Conservation (phyloP, 2,888 invertebrate species). For the Miltochrista miniata region DNA sequence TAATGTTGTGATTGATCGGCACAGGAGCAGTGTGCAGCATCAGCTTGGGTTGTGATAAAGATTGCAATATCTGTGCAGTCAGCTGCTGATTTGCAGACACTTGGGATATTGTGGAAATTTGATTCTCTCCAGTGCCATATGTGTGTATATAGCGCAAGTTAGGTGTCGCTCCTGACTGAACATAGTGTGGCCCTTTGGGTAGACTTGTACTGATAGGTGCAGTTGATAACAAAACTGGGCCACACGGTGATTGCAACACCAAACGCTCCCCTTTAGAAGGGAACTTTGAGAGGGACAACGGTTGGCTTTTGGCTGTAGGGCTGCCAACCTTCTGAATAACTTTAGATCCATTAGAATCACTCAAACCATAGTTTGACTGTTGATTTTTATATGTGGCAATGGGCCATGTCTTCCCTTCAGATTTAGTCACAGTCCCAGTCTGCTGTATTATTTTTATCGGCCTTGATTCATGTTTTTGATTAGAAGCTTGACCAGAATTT, state of each 20-base stretch:
- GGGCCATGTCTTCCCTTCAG: slow-evolving; percentile 72
- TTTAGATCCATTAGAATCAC: slow-evolving; percentile 68
- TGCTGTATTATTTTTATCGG: slow-evolving; percentile 84
- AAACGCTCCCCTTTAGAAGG: slow-evolving; percentile 69
- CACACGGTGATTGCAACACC: slow-evolving; percentile 74
- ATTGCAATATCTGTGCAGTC: slow-evolving; percentile 85
- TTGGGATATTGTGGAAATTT: slow-evolving; percentile 70
- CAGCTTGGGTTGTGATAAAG: slow-evolving; percentile 76
- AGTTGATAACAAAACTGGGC: slow-evolving; percentile 73
- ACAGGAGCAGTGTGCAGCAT: slow-evolving; percentile 60
- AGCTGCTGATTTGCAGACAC: slow-evolving; percentile 85
- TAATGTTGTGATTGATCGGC: slow-evolving; percentile 44
- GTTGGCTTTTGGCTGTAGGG: slow-evolving; percentile 66
- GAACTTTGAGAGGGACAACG: slow-evolving; percentile 60
- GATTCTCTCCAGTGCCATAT: slow-evolving; percentile 64
- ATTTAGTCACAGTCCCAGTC: slow-evolving; percentile 66
- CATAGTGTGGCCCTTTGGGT: slow-evolving; percentile 78
- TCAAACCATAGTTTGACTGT: slow-evolving; percentile 59
- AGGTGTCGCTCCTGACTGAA: slow-evolving; percentile 73
- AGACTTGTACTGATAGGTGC: slow-evolving; percentile 66
- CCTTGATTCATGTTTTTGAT: slow-evolving; percentile 74
- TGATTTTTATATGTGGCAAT: slow-evolving; percentile 70
- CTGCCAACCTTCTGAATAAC: slow-evolving; percentile 78
- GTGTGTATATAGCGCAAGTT: slow-evolving; percentile 75
- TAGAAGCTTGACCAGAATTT: slow-evolving; percentile 57